Base-by-base conservation (phyloP, 2,797 vertebrate species). In the Phrynocephalus vlangalii region DNA sequence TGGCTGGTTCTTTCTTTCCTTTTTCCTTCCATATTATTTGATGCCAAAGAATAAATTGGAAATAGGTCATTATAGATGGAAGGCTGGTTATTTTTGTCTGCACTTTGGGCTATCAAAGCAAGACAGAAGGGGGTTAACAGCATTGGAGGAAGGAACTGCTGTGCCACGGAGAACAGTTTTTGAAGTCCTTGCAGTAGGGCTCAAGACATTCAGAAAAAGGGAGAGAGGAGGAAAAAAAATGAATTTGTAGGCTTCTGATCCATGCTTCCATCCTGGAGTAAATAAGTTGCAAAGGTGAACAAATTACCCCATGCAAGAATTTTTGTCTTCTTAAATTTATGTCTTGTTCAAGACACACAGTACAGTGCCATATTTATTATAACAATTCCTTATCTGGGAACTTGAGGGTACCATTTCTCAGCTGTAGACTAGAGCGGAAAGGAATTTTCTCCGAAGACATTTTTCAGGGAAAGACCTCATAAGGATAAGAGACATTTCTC, bases 21-120 rank as follows among this genome's bases (percentile, higher is more conserved):
- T 82, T 86, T 91, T 90, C 92, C 86, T 89, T 91, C 89, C 79
- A 77, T 90, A 94, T 93, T 92, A 89, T 95, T 95, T 94, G 89
- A 93, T 91, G 85, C 85, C 88, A 94, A 94, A 88, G 78, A 71
- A 88, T 87, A 85, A 91, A 88, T 33, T 93, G 80, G 89, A 94
- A 94, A 92, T 73, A 87, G 87, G 87, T 93, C 93, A 94, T 83
- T 78, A 89, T 91, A 93, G 88, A 78, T 82, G 44, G 18, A 79
- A 82, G 89, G 68, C 82, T 52, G 33, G 70, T 90, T 83, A 73
- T 89, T 86, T 93, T 90, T 88, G 82, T 63, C 76, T 20, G 26
- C 63, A 76, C 50, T 91, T 86, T 56, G 85, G 83, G 75, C 91
- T 93, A 87, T 91, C 90, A 92, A 90, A 78, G 67, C 63, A 75